These are phyloP conservation scores for Babylonia areolata DNA, from an alignment of 1,140 invertebrate species.

Conservation along the genomic window DNA sequence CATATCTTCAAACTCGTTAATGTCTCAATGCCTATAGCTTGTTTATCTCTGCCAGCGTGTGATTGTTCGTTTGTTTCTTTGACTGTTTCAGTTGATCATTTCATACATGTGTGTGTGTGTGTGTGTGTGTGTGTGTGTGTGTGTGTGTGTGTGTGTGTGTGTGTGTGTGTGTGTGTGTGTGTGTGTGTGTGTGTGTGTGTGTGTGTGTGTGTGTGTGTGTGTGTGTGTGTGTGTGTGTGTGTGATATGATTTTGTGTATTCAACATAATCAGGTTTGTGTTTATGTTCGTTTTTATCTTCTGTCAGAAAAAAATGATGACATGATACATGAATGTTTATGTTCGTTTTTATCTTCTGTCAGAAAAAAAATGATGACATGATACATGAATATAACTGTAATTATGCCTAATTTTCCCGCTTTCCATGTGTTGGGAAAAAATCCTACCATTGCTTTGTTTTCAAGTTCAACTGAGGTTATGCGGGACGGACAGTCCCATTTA, in stretches of 20 bases:
- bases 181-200: not conserved
- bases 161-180: not conserved
- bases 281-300: not conserved
- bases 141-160: constrained; percentile 11
- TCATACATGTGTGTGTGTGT: not conserved
- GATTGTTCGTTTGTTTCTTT: too few species aligned
- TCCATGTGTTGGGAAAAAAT: too few species aligned
- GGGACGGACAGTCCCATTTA: too few species aligned
- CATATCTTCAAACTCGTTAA: too few species aligned
- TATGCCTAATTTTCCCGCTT: too few species aligned
- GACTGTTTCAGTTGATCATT: too few species aligned
- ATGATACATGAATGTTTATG: not conserved
- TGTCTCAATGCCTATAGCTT: too few species aligned
- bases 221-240: constrained; percentile 7
- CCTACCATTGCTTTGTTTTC: too few species aligned
- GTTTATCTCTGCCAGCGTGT: too few species aligned
- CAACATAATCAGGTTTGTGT: not conserved
- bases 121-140: constrained; percentile 11
- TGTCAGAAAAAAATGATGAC: not conserved
- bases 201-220: not conserved
- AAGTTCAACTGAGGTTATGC: too few species aligned
- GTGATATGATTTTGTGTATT: not conserved
- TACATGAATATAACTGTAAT: not conserved
- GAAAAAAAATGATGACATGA: not conserved
- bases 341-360: not conserved